These are phyloP conservation scores for Danio choprae DNA, from an alignment of 2,797 vertebrate species.

Conservation along the genomic window DNA sequence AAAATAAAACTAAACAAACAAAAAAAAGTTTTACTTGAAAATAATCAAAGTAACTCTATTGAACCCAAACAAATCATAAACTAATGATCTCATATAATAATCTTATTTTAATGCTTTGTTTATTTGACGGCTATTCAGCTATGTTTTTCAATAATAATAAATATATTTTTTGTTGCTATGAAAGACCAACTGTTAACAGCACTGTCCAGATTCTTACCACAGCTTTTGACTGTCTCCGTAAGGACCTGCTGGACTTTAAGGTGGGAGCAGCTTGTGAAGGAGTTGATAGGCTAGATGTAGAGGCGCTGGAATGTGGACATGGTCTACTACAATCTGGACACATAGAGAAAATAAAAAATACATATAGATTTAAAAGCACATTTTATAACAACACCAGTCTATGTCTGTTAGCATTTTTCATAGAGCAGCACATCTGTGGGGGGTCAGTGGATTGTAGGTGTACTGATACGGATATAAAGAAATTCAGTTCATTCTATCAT, in stretches of 20 bases:
- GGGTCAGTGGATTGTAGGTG: neutral
- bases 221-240: slow-evolving; percentile 87
- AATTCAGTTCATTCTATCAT: too few relatives aligned
- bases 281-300: slow-evolving; percentile 76
- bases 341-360: slow-evolving; percentile 2
- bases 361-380: neutral
- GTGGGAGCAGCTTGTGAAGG: slow-evolving; percentile 76
- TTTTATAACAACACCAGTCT: neutral
- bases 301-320: slow-evolving; percentile 81
- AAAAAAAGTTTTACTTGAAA: neutral
- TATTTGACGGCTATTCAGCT: too few relatives aligned
- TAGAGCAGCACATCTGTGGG: neutral
- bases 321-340: slow-evolving; percentile 85
- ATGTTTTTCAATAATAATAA: too few relatives aligned
- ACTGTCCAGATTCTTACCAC: slow-evolving; percentile 73
- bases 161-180: neutral
- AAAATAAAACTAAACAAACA: too few relatives aligned
- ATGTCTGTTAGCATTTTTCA: neutral
- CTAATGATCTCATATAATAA: too few relatives aligned
- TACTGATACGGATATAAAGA: neutral
- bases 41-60: neutral
- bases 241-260: slow-evolving; percentile 75
- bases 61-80: neutral
- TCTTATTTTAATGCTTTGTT: too few relatives aligned
- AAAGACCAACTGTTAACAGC: neutral